Base-by-base conservation (phyloP, 2,113 vertebrate species). In the Syngnathus floridae region DNA sequence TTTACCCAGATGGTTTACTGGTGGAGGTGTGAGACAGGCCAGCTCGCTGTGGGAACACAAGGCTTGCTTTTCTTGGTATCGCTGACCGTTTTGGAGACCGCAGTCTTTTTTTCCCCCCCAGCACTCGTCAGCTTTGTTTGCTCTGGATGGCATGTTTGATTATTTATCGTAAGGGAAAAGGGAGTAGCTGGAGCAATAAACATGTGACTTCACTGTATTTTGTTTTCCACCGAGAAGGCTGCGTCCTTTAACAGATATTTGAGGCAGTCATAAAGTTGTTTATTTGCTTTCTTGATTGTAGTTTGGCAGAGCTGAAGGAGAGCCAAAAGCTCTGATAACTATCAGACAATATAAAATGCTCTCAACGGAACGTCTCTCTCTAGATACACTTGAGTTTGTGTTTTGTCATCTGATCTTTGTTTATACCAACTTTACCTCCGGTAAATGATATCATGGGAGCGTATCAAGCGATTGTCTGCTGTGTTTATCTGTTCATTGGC, bases 71-170 rank as follows among this genome's bases (percentile, higher is more conserved):
- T 93, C 92, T 95, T 92, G 90, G 91, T 95, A 94, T 94, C 89
- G 85, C 83, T 86, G 90, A 74, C 88, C 86, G 87, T 89, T 92
- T 92, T 94, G 91, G 91, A 92, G 92, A 92, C 92, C 92, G 89
- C 92, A 90, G 90, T 85, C 90, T 92, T 83, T 81, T 81, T 79
- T 12, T 89, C 89, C 88, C 92, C 90, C 91, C 89, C 90, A 82
- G 90, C 92, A 92, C 84, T 87, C 83, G 75, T 73, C 83, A 74
- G 74, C 92, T 93, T 93, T 95, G 94, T 95, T 98, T 95, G 93
- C 93, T 95, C 94, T 97, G 93, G 94, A 96, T 92, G 91, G 91
- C 92, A 92, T 90, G 92, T 95, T 93, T 95, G 93, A 94, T 98
- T 96, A 96, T 96, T 95, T 98, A 95, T 96, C 92, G 93, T 93